Evolutionary conservation across 23 tunicate species (phyloP).

Genomic region (Ascidia mentula): DNA sequence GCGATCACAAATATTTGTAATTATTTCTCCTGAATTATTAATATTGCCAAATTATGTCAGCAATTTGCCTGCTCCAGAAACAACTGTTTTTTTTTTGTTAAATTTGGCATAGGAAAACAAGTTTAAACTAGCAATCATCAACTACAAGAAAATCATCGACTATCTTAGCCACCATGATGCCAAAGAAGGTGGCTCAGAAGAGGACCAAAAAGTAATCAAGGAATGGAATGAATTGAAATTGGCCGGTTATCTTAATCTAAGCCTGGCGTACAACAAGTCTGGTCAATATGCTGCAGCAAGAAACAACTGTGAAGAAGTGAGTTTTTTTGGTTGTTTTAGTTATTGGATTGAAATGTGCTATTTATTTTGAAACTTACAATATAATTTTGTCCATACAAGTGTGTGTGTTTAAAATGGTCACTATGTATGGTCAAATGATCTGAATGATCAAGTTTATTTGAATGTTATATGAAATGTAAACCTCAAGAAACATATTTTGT

Average conservation of each 20-base stretch:
- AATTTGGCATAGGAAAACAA: conserved; percentile 21
- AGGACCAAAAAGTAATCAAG: conserved; percentile 37
- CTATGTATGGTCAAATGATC: no score
- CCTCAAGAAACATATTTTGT: no score
- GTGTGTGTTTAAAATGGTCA: no score
- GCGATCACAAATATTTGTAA: no score
- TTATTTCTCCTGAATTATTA: no score
- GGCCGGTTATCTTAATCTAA: conserved; percentile 66
- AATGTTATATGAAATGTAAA: no score
- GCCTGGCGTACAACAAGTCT: conserved; percentile 61
- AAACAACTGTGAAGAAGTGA: conserved; percentile 57
- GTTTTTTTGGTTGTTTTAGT: no score
- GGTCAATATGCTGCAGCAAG: conserved; percentile 40
- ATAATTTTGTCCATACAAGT: neutral
- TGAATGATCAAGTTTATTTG: no score
- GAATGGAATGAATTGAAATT: conserved; percentile 64
- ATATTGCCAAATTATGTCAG: no score
- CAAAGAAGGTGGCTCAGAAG: conserved; percentile 40
- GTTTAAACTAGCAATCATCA: conserved; percentile 18
- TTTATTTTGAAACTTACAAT: neutral
- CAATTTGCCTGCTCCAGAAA: no score
- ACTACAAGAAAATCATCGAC: conserved; percentile 45
- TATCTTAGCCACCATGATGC: conserved; percentile 53
- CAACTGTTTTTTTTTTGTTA: neutral
- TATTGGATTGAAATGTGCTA: neutral